phyloP scores from a whole-genome alignment of 2,113 vertebrate species.

The Menura novaehollandiae region DNA sequence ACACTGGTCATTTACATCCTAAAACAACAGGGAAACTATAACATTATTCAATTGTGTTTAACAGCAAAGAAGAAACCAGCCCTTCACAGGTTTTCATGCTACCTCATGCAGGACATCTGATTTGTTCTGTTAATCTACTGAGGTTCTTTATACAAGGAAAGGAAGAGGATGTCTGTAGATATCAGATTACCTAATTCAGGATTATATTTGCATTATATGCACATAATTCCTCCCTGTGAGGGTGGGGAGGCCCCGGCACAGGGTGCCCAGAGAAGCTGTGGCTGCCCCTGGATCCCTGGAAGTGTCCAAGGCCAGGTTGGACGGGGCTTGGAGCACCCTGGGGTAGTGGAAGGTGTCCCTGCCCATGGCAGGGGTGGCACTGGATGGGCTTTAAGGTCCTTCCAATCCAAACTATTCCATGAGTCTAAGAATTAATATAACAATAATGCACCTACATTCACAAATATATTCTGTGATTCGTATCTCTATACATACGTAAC shows the following conservation, averaged over 20 bases:
- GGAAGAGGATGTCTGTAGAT: neutral
- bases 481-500: too few relatives aligned
- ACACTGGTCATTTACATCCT: neutral
- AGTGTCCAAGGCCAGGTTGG: neutral
- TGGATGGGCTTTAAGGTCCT: neutral
- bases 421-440: neutral
- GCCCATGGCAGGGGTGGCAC: neutral
- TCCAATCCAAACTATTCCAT: neutral
- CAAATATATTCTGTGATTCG: neutral
- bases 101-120: neutral
- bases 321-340: accelerated
- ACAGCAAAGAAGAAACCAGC: neutral
- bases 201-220: neutral
- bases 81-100: neutral
- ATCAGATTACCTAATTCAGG: neutral
- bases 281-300: neutral
- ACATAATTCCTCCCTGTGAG: neutral
- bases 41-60: neutral
- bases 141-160: neutral
- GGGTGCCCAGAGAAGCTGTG: neutral
- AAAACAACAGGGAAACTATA: neutral
- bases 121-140: neutral
- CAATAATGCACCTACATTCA: too few relatives aligned
- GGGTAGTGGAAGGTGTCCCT: accelerated
- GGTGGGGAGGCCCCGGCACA: neutral